These are phyloP conservation scores for Oligia latruncula DNA, from an alignment of 2,888 invertebrate genomes.

Conservation along the genomic window DNA sequence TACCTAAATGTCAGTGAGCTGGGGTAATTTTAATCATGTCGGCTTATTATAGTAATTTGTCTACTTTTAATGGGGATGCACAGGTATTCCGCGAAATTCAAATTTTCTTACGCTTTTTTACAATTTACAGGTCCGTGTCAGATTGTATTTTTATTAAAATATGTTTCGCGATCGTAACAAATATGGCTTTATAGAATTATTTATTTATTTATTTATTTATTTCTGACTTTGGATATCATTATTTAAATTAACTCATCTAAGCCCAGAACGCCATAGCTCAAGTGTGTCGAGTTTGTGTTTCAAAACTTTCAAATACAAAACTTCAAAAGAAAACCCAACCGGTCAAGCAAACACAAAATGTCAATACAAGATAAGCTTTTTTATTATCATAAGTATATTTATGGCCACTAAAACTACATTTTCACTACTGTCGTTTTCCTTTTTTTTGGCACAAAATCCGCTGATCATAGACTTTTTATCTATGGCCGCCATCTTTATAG, in stretches of 20 bases:
- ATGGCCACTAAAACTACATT: constrained; percentile 56
- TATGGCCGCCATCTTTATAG: constrained; percentile 59
- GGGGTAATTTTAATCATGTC: not conserved
- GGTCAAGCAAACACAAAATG: constrained; percentile 47
- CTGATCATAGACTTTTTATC: constrained; percentile 61
- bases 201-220: no score
- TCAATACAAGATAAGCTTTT: constrained; percentile 57
- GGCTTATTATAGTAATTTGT: not conserved
- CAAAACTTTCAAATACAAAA: not conserved
- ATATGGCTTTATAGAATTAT: no score
- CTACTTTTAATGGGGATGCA: not conserved
- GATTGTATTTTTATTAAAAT: not conserved
- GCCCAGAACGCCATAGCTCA: not conserved
- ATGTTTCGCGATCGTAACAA: not conserved
- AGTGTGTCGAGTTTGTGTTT: not conserved
- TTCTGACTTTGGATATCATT: not conserved
- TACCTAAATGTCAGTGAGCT: constrained; percentile 8
- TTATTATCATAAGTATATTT: constrained; percentile 63
- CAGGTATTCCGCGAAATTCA: not conserved
- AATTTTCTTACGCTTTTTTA: not conserved
- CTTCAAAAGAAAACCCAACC: not conserved
- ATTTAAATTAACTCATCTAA: not conserved
- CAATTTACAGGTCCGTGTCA: not conserved
- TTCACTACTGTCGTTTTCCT: constrained; percentile 37
- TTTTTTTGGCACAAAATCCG: constrained; percentile 57